Percentiles rank a stretch among this genome's conserved stretches.
These are phyloP conservation scores for Ochropleura leucogaster DNA, from an alignment of 2,888 invertebrate species.

Conservation along the genomic window DNA sequence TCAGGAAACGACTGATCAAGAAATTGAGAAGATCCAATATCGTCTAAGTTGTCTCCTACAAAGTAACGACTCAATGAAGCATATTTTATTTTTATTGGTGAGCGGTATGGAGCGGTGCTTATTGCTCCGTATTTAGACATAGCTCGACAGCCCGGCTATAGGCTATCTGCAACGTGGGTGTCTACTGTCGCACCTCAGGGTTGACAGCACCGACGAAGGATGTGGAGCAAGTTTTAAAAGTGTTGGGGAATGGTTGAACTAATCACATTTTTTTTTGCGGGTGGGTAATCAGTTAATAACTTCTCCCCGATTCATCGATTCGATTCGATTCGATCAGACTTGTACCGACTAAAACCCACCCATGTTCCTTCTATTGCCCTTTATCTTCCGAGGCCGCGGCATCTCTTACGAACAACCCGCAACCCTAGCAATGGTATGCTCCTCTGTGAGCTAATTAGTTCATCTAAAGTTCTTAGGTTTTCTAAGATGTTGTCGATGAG, in stretches of 20 bases:
- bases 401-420: no score
- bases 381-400: no score
- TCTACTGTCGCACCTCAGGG: constrained; percentile 60
- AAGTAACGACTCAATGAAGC: constrained; percentile 26
- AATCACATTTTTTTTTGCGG: neutral
- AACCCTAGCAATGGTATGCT: no score
- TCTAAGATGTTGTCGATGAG: neutral
- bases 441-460: neutral
- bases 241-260: neutral
- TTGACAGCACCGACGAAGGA: constrained; percentile 29
- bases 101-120: constrained; percentile 13
- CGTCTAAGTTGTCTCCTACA: constrained; percentile 25
- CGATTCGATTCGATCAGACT: no score
- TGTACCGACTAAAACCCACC: no score
- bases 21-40: constrained; percentile 29
- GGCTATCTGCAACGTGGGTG: constrained; percentile 60
- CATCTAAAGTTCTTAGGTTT: neutral
- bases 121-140: constrained; percentile 60
- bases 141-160: constrained; percentile 52
- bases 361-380: no score
- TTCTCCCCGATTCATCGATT: no score
- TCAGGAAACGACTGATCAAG: constrained; percentile 28
- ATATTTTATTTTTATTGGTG: constrained; percentile 58
- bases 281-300: no score
- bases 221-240: neutral